Evolutionary conservation across 2,888 invertebrate species (phyloP).

Genomic region (Monoplex corrugatus): DNA sequence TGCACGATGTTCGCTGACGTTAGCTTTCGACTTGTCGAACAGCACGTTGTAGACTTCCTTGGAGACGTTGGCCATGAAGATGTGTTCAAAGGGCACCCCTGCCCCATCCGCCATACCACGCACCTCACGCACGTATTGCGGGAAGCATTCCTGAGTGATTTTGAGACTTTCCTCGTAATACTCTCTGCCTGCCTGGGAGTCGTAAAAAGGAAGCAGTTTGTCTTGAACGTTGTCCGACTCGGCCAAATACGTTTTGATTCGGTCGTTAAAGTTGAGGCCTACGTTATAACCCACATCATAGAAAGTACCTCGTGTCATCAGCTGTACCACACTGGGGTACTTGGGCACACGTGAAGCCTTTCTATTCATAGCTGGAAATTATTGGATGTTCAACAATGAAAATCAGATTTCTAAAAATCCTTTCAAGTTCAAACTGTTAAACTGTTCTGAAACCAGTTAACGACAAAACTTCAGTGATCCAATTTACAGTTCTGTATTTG

Average conservation of each 20-base stretch:
- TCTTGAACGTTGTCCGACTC: conserved; percentile 47
- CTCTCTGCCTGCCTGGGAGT: conserved; percentile 53
- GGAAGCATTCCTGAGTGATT: conserved; percentile 57
- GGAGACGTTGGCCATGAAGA: conserved; percentile 61
- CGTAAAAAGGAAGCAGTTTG: conserved; percentile 55
- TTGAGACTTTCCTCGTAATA: conserved; percentile 59
- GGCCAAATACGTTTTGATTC: conserved; percentile 52
- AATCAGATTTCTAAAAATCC: not conserved
- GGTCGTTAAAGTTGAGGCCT: conserved; percentile 58
- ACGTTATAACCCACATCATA: conserved; percentile 63
- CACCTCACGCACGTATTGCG: conserved; percentile 64
- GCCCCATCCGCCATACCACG: conserved; percentile 67
- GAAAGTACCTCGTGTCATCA: conserved; percentile 55
- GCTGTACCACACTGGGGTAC: conserved; percentile 36
- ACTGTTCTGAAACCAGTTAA: not conserved
- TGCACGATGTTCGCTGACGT: not conserved
- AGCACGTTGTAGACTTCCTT: conserved; percentile 60
- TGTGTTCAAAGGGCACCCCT: conserved; percentile 61
- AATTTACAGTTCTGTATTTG: not conserved
- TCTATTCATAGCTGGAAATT: not conserved
- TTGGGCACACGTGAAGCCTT: not conserved
- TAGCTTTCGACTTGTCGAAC: not conserved
- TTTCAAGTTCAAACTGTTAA: too few relatives aligned
- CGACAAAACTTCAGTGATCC: not conserved
- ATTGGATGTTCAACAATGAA: not conserved